Percentiles rank a stretch among this genome's conserved stretches.
Evolutionary conservation across 2,888 invertebrate genomes (phyloP).

Genomic region (Acronicta alni): DNA sequence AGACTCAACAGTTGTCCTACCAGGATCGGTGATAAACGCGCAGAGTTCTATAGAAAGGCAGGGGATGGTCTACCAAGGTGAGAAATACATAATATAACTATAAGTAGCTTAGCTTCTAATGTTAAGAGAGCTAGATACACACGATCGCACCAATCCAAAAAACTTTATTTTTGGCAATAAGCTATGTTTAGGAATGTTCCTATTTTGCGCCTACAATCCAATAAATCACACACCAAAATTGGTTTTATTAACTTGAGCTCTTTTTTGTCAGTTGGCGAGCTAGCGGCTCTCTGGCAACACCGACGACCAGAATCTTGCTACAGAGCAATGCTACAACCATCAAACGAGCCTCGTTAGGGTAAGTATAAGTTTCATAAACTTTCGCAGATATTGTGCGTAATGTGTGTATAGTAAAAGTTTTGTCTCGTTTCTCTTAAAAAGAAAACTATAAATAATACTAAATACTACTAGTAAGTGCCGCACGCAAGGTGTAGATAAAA

Average conservation of each 20-base stretch:
- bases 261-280: slow-evolving; percentile 74
- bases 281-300: slow-evolving; percentile 62
- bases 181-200: too few species aligned
- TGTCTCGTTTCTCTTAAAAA: too few species aligned
- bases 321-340: slow-evolving; percentile 79
- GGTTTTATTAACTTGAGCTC: not conserved
- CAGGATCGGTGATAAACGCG: slow-evolving; percentile 65
- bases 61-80: slow-evolving; percentile 80
- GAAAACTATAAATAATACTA: too few species aligned
- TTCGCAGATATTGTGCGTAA: too few species aligned
- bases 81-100: slow-evolving; percentile 5
- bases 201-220: too few species aligned
- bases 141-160: too few species aligned
- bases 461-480: too few species aligned
- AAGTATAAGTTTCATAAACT: too few species aligned
- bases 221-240: not conserved
- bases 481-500: too few species aligned
- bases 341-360: slow-evolving; percentile 83
- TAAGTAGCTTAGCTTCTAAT: not conserved
- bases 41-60: slow-evolving; percentile 75
- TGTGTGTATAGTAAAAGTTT: too few species aligned
- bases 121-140: too few species aligned
- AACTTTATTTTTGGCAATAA: too few species aligned
- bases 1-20: slow-evolving; percentile 71
- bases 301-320: slow-evolving; percentile 75